Evolutionary conservation across 2,113 vertebrate species (phyloP).

Genomic region (Alligator sinensis): DNA sequence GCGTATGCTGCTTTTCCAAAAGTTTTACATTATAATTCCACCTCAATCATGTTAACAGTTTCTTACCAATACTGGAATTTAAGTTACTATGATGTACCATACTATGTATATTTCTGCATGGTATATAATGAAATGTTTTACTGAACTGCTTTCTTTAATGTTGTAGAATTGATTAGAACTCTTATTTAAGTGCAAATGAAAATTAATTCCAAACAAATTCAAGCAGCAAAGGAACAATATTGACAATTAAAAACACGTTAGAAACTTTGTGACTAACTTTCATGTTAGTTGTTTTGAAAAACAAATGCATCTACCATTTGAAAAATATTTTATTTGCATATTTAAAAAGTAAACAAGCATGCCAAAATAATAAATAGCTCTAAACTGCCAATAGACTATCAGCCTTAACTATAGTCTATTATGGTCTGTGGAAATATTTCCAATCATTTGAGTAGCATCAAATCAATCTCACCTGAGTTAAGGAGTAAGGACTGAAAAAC

Average conservation of each 20-base stretch:
- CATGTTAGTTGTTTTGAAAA: not conserved
- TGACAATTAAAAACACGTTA: not conserved
- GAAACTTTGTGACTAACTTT: not conserved
- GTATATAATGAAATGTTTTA: not conserved
- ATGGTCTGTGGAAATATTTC: not conserved
- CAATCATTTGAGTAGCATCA: not conserved
- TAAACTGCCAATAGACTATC: not conserved
- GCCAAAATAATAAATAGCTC: slow-evolving; percentile 36
- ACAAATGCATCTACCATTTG: slow-evolving; percentile 1
- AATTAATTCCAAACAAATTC: not conserved
- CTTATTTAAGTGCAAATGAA: not conserved
- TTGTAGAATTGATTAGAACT: slow-evolving; percentile 14
- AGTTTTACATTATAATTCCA: not conserved
- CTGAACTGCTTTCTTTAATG: not conserved
- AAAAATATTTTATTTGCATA: not conserved
- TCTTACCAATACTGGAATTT: not conserved
- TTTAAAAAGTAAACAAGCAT: not conserved
- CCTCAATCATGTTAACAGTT: not conserved
- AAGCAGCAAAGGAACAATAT: not conserved
- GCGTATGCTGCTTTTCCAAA: not conserved
- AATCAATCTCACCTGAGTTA: not conserved
- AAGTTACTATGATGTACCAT: not conserved
- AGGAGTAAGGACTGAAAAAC: not conserved
- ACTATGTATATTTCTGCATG: not conserved
- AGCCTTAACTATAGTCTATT: slow-evolving; percentile 8